Evolutionary conservation across 2,888 invertebrate genomes (phyloP).

Genomic region (Trissolcus brochymenae): DNA sequence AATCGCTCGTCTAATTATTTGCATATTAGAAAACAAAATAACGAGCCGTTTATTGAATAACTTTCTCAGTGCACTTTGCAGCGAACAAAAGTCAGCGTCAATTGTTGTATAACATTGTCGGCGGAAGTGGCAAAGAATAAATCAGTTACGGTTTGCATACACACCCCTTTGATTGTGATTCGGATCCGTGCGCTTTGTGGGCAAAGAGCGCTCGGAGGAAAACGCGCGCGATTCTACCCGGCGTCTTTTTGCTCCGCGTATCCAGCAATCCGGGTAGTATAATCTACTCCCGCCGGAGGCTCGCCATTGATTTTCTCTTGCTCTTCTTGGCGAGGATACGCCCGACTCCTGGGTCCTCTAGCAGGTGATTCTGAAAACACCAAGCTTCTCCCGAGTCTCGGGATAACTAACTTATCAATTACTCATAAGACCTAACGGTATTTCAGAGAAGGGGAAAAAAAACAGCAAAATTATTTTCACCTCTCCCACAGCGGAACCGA

Average conservation of each 20-base stretch:
- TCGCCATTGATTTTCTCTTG: conserved; percentile 57
- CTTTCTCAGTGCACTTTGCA: conserved; percentile 10
- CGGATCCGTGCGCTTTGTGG: conserved; percentile 13
- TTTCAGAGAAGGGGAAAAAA: no score
- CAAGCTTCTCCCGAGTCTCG: conserved; percentile 37
- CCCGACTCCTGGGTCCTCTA: conserved; percentile 50
- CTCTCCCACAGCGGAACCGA: no score
- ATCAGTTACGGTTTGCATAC: conserved; percentile 52
- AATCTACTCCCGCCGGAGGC: conserved; percentile 53
- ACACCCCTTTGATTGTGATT: conserved; percentile 55
- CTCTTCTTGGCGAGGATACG: conserved; percentile 29
- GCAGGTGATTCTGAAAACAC: conserved; percentile 49
- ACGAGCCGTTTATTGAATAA: conserved; percentile 23
- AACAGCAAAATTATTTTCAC: no score
- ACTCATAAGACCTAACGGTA: neutral
- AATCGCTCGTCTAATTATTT: conserved; percentile 11
- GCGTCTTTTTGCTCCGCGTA: conserved; percentile 31
- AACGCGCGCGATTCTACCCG: conserved; percentile 36
- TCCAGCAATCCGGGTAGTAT: conserved; percentile 51
- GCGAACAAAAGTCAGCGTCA: conserved; percentile 19
- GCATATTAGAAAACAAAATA: conserved; percentile 10
- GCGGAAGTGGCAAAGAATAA: conserved; percentile 47
- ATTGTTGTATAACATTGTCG: conserved; percentile 36
- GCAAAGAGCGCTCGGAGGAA: conserved; percentile 43
- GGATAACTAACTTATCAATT: conserved; percentile 48